Percentiles rank a stretch among this genome's conserved stretches.
Conservation (phyloP, 1,140 invertebrate genomes). For the Halictus rubicundus region DNA sequence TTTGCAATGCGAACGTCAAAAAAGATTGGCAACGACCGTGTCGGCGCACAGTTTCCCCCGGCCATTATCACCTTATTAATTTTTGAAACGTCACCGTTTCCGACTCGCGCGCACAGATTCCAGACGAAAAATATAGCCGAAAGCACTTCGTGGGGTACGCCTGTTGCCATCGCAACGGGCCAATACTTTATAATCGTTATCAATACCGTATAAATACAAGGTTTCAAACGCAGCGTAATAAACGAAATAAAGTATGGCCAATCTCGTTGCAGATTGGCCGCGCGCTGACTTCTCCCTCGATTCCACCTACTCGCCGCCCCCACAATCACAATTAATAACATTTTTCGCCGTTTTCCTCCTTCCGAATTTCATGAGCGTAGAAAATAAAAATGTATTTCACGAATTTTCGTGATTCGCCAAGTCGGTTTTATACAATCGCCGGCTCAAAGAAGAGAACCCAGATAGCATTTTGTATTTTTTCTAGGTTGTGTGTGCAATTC, state of each 20-base stretch:
- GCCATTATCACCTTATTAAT: not conserved
- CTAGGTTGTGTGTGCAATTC: too few relatives aligned
- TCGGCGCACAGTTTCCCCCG: not conserved
- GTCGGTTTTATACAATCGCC: too few relatives aligned
- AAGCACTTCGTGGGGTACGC: conserved; percentile 21
- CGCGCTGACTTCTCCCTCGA: conserved; percentile 12
- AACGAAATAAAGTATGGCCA: conserved; percentile 42
- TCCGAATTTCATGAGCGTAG: not conserved
- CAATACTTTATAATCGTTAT: conserved; percentile 44
- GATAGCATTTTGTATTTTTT: too few relatives aligned
- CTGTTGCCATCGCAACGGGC: not conserved
- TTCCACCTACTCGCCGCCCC: not conserved
- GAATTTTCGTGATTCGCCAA: too few relatives aligned
- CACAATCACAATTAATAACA: conserved; percentile 36
- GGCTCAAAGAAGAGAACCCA: too few relatives aligned
- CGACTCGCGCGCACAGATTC: not conserved
- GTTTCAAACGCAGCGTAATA: conserved; percentile 37
- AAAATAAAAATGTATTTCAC: not conserved
- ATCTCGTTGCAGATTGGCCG: conserved; percentile 21
- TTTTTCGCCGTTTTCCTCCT: conserved; percentile 9
- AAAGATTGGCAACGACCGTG: not conserved
- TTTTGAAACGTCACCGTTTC: not conserved
- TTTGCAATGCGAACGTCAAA: too few relatives aligned
- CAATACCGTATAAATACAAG: conserved; percentile 37
- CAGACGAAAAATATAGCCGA: conserved; percentile 24